Evolutionary conservation across 1,140 invertebrate species (phyloP).

Genomic region (Rhysida immarginata): DNA sequence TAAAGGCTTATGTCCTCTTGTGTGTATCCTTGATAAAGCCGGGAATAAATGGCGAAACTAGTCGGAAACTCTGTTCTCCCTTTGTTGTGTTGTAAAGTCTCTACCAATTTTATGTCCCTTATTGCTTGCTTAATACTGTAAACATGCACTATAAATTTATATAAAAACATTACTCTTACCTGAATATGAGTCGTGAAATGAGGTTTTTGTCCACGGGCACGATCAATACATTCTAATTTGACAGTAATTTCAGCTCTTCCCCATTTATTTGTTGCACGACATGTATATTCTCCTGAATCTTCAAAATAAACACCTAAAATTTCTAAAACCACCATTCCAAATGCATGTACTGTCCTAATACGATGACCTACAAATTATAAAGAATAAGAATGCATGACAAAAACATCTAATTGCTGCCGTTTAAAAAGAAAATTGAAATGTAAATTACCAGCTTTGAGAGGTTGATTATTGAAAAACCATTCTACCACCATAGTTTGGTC

Average conservation of each 20-base stretch:
- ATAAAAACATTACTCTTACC: conserved; percentile 16
- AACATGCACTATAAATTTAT: not conserved
- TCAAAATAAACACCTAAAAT: conserved; percentile 75
- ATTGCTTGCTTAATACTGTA: not conserved
- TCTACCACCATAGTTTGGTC: conserved; percentile 93
- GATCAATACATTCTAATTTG: conserved; percentile 64
- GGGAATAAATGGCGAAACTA: too few relatives aligned
- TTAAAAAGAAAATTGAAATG: not conserved
- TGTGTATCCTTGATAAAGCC: too few relatives aligned
- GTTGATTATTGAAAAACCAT: conserved; percentile 91
- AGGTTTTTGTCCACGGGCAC: conserved; percentile 65
- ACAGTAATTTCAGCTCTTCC: conserved; percentile 72
- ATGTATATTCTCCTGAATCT: conserved; percentile 74
- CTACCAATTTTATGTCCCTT: too few relatives aligned
- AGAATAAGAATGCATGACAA: too few relatives aligned
- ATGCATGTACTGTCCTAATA: conserved; percentile 78
- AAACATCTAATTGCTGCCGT: not conserved
- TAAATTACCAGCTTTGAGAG: conserved; percentile 54
- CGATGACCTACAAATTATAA: conserved; percentile 40
- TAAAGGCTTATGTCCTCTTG: too few relatives aligned
- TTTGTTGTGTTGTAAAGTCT: too few relatives aligned
- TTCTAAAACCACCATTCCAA: conserved; percentile 88
- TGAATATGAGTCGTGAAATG: conserved; percentile 70
- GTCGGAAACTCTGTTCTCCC: not conserved
- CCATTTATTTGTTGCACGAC: conserved; percentile 72